Percentiles rank a stretch among this genome's conserved stretches.
phyloP scores from a whole-genome alignment of 2,888 invertebrate genomes.

The Auanema sp. region DNA sequence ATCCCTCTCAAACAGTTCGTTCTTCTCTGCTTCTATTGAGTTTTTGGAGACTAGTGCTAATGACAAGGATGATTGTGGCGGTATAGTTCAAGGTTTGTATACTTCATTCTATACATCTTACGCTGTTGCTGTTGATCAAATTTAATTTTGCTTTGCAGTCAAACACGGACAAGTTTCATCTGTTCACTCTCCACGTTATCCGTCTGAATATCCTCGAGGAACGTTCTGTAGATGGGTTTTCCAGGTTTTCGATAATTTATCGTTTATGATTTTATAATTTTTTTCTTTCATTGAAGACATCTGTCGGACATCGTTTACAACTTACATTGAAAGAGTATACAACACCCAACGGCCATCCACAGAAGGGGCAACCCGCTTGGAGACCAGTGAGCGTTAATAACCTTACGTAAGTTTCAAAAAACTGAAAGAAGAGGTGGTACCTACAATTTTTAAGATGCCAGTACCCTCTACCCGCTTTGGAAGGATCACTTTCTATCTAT shows the following conservation, averaged over 20 bases:
- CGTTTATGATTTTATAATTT: not conserved
- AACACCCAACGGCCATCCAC: constrained; percentile 33
- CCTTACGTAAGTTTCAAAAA: too few relatives aligned
- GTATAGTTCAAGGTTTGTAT: constrained; percentile 28
- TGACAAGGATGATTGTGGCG: constrained; percentile 33
- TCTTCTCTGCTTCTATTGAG: constrained; percentile 27
- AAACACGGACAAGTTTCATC: constrained; percentile 16
- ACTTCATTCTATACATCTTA: too few relatives aligned
- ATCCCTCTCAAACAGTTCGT: not conserved
- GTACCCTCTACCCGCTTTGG: constrained; percentile 15
- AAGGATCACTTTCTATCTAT: constrained; percentile 12
- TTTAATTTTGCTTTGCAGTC: not conserved
- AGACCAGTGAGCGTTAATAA: not conserved
- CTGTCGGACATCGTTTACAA: constrained; percentile 46
- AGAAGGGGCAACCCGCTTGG: not conserved
- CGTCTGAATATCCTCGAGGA: constrained; percentile 35
- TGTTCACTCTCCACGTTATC: constrained; percentile 34
- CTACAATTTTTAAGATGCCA: constrained; percentile 12
- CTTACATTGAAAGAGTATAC: constrained; percentile 36
- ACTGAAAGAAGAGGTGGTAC: too few relatives aligned
- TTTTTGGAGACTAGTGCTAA: constrained; percentile 26
- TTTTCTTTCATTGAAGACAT: constrained; percentile 24
- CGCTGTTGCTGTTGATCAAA: too few relatives aligned
- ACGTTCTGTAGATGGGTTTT: constrained; percentile 50
- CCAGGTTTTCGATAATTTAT: constrained; percentile 17